Conservation (phyloP, 1,140 invertebrate genomes). For the Pygmarrhopalites habei region DNA sequence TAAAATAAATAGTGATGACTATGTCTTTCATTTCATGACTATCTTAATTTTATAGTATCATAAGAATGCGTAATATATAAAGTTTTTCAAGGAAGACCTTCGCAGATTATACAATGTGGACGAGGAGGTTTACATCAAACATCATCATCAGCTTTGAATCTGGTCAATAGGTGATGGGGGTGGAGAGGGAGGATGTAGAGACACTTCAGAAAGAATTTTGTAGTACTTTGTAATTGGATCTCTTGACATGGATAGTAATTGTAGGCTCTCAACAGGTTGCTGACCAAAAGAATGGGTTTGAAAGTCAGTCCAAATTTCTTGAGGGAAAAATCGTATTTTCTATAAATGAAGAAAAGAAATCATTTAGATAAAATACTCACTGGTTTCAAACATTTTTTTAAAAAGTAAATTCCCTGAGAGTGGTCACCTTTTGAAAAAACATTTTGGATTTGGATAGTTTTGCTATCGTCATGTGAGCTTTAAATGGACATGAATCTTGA, state of each 20-base stretch:
- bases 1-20: no score
- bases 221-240: slow-evolving; percentile 27
- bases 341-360: not conserved
- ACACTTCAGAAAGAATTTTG: not conserved
- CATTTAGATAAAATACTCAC: not conserved
- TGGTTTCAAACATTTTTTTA: not conserved
- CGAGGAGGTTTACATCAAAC: no score
- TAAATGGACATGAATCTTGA: slow-evolving; percentile 14
- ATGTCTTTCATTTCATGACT: no score
- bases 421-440: slow-evolving; percentile 19
- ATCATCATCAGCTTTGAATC: no score
- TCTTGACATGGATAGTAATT: slow-evolving; percentile 21
- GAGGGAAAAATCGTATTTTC: slow-evolving; percentile 27
- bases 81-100: no score
- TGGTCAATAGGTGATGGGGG: no score
- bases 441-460: slow-evolving; percentile 28
- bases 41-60: no score
- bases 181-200: no score
- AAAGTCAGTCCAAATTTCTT: slow-evolving; percentile 23
- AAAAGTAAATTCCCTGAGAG: not conserved
- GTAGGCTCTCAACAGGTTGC: slow-evolving; percentile 21
- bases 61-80: no score
- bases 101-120: no score
- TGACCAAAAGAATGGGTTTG: slow-evolving; percentile 17
- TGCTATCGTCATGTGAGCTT: slow-evolving; percentile 29